phyloP scores from a whole-genome alignment of 92 coral and sea anemone species.

The Paragorgia papillata region DNA sequence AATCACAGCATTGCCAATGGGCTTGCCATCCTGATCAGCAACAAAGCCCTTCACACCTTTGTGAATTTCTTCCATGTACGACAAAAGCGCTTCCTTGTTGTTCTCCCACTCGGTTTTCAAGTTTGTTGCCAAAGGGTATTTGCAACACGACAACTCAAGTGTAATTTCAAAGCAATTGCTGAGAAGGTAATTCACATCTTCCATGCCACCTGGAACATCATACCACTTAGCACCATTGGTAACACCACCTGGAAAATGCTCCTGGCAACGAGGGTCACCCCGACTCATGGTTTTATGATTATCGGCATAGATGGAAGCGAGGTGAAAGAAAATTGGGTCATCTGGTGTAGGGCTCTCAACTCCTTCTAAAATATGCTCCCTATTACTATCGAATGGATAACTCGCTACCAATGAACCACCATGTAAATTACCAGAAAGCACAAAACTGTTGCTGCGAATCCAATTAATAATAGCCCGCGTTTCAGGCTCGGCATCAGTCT shows the following conservation, averaged over 20 bases:
- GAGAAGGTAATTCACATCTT: slow-evolving; percentile 90
- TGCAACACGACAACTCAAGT: slow-evolving; percentile 88
- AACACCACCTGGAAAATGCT: slow-evolving; percentile 70
- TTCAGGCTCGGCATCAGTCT: slow-evolving; percentile 76
- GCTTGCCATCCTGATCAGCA: slow-evolving; percentile 56
- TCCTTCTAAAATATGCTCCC: slow-evolving; percentile 29
- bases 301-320: slow-evolving; percentile 78
- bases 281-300: slow-evolving; percentile 87
- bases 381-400: slow-evolving; percentile 92
- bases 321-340: slow-evolving; percentile 72
- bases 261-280: slow-evolving; percentile 51
- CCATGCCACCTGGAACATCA: slow-evolving; percentile 97
- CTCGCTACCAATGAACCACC: slow-evolving; percentile 99
- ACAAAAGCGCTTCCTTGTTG: slow-evolving; percentile 74
- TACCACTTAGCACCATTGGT: slow-evolving; percentile 98
- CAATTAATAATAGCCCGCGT: slow-evolving; percentile 79
- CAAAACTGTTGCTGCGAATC: slow-evolving; percentile 74
- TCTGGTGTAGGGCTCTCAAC: slow-evolving; percentile 81
- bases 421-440: slow-evolving; percentile 94
- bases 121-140: slow-evolving; percentile 67
- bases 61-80: slow-evolving; percentile 84
- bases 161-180: slow-evolving; percentile 98
- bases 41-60: slow-evolving; percentile 91
- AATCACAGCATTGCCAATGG: slow-evolving; percentile 71
- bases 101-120: slow-evolving; percentile 80